Percentiles rank a stretch among this genome's conserved stretches.
Evolutionary conservation across 2,888 invertebrate genomes (phyloP).

Genomic region (Lepidocyrtoides sp.): DNA sequence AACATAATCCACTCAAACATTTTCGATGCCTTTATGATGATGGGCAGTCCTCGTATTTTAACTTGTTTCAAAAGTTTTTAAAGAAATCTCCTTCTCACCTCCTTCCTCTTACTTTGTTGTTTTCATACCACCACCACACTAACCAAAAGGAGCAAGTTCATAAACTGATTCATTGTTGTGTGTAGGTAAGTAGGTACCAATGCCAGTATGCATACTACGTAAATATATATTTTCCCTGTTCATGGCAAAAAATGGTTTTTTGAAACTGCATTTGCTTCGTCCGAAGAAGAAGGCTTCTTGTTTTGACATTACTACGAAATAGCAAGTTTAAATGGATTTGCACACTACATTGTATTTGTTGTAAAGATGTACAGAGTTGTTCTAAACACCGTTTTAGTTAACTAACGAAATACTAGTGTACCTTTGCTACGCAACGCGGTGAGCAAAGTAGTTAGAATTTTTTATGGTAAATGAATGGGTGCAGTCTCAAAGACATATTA

Average conservation of each 20-base stretch:
- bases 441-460: not conserved
- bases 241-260: constrained; percentile 27
- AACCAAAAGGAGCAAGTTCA: not conserved
- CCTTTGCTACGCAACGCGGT: not conserved
- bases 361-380: not conserved
- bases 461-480: constrained; percentile 36
- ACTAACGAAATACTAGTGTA: not conserved
- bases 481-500: constrained; percentile 31
- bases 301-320: not conserved
- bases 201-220: not conserved
- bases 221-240: not conserved
- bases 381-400: not conserved
- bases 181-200: not conserved
- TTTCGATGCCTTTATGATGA: not conserved
- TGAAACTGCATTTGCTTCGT: not conserved
- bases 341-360: not conserved
- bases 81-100: constrained; percentile 11
- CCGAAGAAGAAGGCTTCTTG: not conserved
- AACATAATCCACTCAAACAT: not conserved
- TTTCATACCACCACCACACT: not conserved
- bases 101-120: not conserved
- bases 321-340: not conserved
- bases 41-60: not conserved
- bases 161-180: not conserved
- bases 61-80: not conserved